Evolutionary conservation across 2,888 invertebrate species (phyloP), one percentile per base, ranked within the genome.

Genomic region (Torymus tubicola): DNA sequence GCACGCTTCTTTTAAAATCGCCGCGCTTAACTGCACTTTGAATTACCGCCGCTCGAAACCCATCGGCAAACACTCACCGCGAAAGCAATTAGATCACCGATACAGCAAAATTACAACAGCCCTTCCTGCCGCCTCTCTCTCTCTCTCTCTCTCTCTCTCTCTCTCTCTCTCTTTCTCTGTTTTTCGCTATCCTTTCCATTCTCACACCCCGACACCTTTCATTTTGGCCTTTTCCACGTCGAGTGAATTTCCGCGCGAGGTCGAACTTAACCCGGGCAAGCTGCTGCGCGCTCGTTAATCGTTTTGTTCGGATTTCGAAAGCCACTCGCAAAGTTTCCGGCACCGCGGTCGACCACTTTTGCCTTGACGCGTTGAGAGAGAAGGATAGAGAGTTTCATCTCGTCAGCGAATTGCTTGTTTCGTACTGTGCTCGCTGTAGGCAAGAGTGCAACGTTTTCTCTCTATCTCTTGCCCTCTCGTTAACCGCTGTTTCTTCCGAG

Each of bases 251-350:
- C 58, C 68, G 21, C 55, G 61, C 61, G 61, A 68, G 42, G 67
- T 60, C 78, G n/a, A 65, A 65, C 67, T 64, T 65, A 67, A 65
- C 52, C 71, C 60, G 58, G n/a, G 42, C 24, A 58, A 18, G 50
- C 73, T 64, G 13, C 16, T 53, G 21, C 21, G 64, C 74, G 74
- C 80, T 83, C 82, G 83, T 84, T 85, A 84, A 84, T 78, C 81
- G 81, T 83, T 83, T 83, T 83, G 81, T 83, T 83, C 81, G 78
- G 70, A 80, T 70, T 74, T 70, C 52, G 61, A 68, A 72, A 82
- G 67, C 70, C 78, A 50, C 60, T 70, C 65, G 77, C 60, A 64
- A 83, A 82, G 71, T 79, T 84, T 82, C 70, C 55, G 64, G 50
- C 63, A 31, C 31, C 50, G 21, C 52, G 65, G 69, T 74, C 70